A percentile compares a stretch with the other conserved stretches of the same genome.
Evolutionary conservation across 1,140 invertebrate genomes (phyloP).

Genomic region (Sinonovacula constricta): DNA sequence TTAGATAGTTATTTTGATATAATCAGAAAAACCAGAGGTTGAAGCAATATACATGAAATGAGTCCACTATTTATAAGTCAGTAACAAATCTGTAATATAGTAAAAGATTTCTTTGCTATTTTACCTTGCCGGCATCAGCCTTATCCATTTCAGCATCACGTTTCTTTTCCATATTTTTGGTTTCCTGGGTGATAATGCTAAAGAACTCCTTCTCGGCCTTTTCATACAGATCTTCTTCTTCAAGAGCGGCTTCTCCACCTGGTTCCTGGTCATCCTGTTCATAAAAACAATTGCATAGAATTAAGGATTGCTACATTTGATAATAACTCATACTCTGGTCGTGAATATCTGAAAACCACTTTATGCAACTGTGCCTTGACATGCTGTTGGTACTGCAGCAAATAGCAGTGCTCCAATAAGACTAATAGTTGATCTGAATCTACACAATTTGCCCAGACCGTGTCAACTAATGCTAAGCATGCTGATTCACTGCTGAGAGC

Average conservation of each 20-base stretch:
- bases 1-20: not conserved
- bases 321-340: too few species aligned
- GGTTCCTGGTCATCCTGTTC: slow-evolving; percentile 61
- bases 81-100: not conserved
- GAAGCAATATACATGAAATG: not conserved
- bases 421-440: not conserved
- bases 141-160: slow-evolving; percentile 57
- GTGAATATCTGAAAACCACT: too few species aligned
- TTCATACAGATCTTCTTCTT: slow-evolving; percentile 65
- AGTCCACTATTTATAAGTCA: not conserved
- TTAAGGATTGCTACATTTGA: too few species aligned
- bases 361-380: too few species aligned
- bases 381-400: too few species aligned
- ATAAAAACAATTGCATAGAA: too few species aligned
- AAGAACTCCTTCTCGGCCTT: slow-evolving; percentile 71
- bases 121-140: slow-evolving; percentile 61
- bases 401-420: too few species aligned
- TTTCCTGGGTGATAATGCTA: slow-evolving; percentile 67
- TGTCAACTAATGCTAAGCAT: too few species aligned
- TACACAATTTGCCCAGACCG: not conserved
- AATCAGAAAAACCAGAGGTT: not conserved
- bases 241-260: slow-evolving; percentile 49
- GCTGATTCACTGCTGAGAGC: too few species aligned
- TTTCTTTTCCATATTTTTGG: slow-evolving; percentile 65
- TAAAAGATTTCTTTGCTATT: too few species aligned